Conservation (phyloP, 2,888 invertebrate genomes). For the Asteroscopus sphinx region DNA sequence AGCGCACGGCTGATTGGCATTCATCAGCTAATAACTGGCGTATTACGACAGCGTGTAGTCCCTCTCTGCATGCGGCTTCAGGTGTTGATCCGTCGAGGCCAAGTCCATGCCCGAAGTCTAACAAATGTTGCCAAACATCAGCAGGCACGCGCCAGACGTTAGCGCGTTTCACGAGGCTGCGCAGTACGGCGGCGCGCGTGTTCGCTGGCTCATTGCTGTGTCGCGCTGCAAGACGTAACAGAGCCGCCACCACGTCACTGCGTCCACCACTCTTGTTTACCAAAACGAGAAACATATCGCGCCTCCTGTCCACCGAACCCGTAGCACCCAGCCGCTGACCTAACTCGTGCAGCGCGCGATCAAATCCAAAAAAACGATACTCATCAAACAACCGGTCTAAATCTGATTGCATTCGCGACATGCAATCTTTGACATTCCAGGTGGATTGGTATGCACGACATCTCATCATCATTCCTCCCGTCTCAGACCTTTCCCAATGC, state of each 20-base stretch:
- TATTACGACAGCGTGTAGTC: slow-evolving; percentile 74
- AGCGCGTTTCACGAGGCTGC: slow-evolving; percentile 76
- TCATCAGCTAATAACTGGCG: slow-evolving; percentile 64
- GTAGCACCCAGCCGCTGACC: slow-evolving; percentile 65
- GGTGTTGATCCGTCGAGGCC: slow-evolving; percentile 73
- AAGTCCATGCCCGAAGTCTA: slow-evolving; percentile 70
- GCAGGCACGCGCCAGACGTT: slow-evolving; percentile 73
- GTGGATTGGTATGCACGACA: neutral
- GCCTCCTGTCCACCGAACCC: slow-evolving; percentile 69
- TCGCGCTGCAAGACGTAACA: slow-evolving; percentile 66
- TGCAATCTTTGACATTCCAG: neutral
- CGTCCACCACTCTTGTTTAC: slow-evolving; percentile 78
- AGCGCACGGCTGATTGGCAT: slow-evolving; percentile 51
- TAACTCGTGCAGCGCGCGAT: slow-evolving; percentile 70
- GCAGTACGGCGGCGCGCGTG: slow-evolving; percentile 74
- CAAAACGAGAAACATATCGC: slow-evolving; percentile 77
- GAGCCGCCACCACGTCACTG: slow-evolving; percentile 61
- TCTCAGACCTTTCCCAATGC: neutral
- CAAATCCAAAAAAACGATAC: slow-evolving; percentile 73
- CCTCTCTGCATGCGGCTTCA: slow-evolving; percentile 71
- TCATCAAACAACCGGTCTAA: slow-evolving; percentile 74
- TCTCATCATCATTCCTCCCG: neutral
- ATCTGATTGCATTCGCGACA: slow-evolving; percentile 47
- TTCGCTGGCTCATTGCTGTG: slow-evolving; percentile 74
- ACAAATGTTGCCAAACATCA: slow-evolving; percentile 66